A percentile compares a stretch with the other conserved stretches of the same genome.
Conservation (phyloP, 2,888 invertebrate genomes). For the Hypercompe scribonia region DNA sequence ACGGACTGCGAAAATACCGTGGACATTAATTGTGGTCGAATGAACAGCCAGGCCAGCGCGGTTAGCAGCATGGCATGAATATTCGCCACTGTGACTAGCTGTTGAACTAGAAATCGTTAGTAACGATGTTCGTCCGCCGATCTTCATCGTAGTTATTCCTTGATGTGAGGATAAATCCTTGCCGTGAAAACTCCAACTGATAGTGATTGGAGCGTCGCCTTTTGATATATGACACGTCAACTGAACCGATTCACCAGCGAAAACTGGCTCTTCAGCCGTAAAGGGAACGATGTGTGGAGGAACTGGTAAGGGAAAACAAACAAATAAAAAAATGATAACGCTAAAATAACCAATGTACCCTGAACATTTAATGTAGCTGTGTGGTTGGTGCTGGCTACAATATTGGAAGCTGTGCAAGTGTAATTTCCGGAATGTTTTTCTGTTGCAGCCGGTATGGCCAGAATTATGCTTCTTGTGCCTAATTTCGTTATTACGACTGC, state of each 20-base stretch:
- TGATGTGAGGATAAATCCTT: constrained; percentile 83
- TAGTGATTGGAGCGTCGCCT: constrained; percentile 90
- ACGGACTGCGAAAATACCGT: constrained; percentile 84
- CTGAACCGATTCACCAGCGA: constrained; percentile 88
- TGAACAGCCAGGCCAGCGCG: constrained; percentile 88
- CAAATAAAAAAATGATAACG: constrained; percentile 60
- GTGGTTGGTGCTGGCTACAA: constrained; percentile 88
- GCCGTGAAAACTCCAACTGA: constrained; percentile 92
- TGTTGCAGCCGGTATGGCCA: constrained; percentile 89
- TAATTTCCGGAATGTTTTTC: constrained; percentile 91
- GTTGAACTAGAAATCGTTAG: constrained; percentile 88
- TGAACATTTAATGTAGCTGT: constrained; percentile 89
- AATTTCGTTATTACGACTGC: constrained; percentile 85
- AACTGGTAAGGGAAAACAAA: constrained; percentile 77
- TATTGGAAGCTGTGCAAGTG: constrained; percentile 91
- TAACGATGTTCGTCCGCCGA: constrained; percentile 88
- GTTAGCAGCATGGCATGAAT: constrained; percentile 90
- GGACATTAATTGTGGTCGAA: constrained; percentile 88
- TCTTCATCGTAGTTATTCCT: constrained; percentile 86
- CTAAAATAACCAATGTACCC: constrained; percentile 82
- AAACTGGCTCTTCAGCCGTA: constrained; percentile 87
- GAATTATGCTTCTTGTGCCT: constrained; percentile 87
- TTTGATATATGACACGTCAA: constrained; percentile 88
- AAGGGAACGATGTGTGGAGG: constrained; percentile 89
- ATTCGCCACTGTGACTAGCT: constrained; percentile 90